Evolutionary conservation across 2,113 vertebrate genomes (phyloP).

Genomic region (Nyctibius bracteatus): DNA sequence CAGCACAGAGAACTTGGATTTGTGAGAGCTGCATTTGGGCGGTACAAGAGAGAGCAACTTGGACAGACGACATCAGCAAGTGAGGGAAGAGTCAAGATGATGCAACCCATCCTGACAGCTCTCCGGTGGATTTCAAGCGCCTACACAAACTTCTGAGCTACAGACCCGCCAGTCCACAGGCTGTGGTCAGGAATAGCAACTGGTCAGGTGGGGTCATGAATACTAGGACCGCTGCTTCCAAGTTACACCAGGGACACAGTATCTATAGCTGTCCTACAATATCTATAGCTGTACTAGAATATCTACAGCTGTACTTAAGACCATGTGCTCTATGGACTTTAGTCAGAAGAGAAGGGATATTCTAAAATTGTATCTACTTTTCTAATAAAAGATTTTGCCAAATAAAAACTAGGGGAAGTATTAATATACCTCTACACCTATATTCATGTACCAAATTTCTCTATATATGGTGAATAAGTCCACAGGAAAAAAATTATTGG

Average conservation of each 20-base stretch:
- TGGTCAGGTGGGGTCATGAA: not conserved
- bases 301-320: not conserved
- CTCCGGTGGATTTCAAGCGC: not conserved
- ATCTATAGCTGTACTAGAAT: accelerated
- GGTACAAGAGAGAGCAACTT: not conserved
- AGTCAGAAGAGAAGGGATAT: not conserved
- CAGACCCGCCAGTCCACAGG: not conserved
- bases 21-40: not conserved
- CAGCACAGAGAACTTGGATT: not conserved
- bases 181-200: not conserved
- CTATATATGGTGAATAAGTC: not conserved
- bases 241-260: not conserved
- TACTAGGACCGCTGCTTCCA: not conserved
- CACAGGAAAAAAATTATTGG: accelerated
- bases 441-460: not conserved
- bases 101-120: not conserved
- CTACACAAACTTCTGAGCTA: not conserved
- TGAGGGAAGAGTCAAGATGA: not conserved
- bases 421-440: not conserved
- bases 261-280: accelerated
- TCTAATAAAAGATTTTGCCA: not conserved
- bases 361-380: not conserved
- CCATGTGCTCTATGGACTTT: accelerated
- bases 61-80: not conserved
- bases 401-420: not conserved